Conservation (phyloP, 2,888 invertebrate genomes). For the Pandemis corylana region DNA sequence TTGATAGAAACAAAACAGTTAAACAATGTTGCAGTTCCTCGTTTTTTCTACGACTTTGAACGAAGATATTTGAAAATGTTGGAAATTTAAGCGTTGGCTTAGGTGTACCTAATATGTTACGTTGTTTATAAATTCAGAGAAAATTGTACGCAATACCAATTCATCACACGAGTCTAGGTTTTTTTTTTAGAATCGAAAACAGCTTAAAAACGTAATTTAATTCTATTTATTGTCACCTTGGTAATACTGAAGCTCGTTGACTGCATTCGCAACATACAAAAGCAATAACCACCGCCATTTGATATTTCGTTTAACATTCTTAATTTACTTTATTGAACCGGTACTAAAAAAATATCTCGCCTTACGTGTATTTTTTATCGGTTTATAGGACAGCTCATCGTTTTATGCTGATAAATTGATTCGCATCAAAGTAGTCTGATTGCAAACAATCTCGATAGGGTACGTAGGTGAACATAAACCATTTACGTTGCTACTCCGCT, state of each 20-base stretch:
- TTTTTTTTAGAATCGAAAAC: no score
- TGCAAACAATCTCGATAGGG: constrained; percentile 10
- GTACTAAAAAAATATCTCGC: constrained; percentile 40
- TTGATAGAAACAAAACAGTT: not conserved
- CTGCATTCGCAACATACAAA: constrained; percentile 6
- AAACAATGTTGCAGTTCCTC: not conserved
- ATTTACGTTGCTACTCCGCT: no score
- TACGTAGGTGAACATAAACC: no score
- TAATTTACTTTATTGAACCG: constrained; percentile 38
- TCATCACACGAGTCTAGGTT: no score
- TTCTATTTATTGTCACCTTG: not conserved
- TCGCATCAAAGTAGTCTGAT: constrained; percentile 30
- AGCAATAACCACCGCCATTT: constrained; percentile 23
- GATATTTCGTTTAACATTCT: constrained; percentile 36
- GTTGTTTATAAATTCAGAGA: no score
- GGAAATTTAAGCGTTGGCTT: no score
- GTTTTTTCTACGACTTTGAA: not conserved
- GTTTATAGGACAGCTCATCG: constrained; percentile 40
- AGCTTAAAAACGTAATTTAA: not conserved
- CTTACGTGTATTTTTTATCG: constrained; percentile 38
- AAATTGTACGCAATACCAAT: no score
- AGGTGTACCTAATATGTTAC: no score
- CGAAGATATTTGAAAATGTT: no score
- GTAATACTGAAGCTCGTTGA: not conserved
- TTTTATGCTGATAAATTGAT: constrained; percentile 40